Evolutionary conservation across 2,888 invertebrate species (phyloP).

Genomic region (Lamproptera curius): DNA sequence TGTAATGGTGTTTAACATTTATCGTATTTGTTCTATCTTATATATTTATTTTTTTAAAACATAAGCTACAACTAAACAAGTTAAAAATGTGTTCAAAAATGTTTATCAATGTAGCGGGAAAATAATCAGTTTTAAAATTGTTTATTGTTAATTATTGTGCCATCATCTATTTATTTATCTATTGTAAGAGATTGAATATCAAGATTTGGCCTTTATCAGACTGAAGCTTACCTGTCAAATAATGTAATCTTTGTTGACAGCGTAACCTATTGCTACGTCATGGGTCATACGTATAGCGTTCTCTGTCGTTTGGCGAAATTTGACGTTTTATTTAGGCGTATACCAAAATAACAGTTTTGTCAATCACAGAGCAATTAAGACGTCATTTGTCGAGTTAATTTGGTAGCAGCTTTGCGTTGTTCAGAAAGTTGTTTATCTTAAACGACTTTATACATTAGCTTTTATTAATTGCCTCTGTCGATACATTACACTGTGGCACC

Average conservation of each 20-base stretch:
- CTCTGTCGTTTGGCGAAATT: no score
- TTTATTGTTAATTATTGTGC: neutral
- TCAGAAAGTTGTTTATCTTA: neutral
- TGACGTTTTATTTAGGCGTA: neutral
- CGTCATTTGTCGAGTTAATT: neutral
- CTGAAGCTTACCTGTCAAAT: no score
- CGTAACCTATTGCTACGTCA: no score
- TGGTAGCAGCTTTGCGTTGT: no score
- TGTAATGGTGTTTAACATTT: neutral
- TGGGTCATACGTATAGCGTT: no score
- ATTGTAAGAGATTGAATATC: no score
- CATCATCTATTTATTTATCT: neutral
- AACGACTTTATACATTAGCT: neutral
- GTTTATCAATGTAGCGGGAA: neutral
- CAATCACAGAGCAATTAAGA: neutral
- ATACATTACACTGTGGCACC: slow-evolving; percentile 12
- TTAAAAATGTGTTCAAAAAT: neutral
- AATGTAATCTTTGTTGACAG: no score
- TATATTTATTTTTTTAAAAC: neutral
- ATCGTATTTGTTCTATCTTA: neutral
- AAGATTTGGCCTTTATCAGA: no score
- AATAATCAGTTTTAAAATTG: neutral
- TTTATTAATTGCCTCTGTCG: slow-evolving; percentile 1
- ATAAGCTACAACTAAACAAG: neutral
- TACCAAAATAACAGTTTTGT: neutral